phyloP scores from a whole-genome alignment of 2,113 vertebrate species.

The Theropithecus gelada region DNA sequence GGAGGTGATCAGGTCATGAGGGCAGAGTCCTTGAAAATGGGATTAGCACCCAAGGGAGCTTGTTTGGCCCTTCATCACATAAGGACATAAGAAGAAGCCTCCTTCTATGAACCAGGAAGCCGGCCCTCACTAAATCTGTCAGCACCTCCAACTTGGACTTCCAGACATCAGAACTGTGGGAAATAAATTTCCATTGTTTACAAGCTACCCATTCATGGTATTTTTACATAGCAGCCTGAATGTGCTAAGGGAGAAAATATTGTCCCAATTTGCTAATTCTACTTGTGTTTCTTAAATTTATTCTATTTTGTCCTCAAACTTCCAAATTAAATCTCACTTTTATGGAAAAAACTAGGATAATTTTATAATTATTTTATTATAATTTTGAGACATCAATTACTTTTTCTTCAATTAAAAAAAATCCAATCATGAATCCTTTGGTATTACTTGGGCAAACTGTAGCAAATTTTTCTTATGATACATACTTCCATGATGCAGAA shows the following conservation, averaged over 20 bases:
- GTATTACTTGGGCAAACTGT: not conserved
- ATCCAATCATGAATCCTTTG: not conserved
- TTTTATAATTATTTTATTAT: constrained; percentile 8
- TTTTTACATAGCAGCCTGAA: not conserved
- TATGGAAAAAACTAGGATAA: not conserved
- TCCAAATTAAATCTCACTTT: constrained; percentile 26
- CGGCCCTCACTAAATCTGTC: not conserved
- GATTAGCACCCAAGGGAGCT: not conserved
- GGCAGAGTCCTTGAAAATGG: not conserved
- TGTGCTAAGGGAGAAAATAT: not conserved
- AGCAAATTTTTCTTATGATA: not conserved
- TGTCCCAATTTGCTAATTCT: not conserved
- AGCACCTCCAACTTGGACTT: not conserved
- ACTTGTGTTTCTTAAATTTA: not conserved
- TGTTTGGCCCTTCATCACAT: not conserved
- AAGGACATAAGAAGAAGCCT: not conserved
- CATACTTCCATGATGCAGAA: not conserved
- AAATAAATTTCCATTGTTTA: not conserved
- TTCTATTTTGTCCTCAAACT: not conserved
- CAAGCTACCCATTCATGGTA: not conserved
- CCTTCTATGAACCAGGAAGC: too few relatives aligned
- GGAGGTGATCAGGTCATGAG: not conserved
- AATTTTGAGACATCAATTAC: not conserved
- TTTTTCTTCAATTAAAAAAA: constrained; percentile 23
- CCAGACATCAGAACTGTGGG: not conserved